Evolutionary conservation across 2,113 vertebrate species (phyloP), one percentile per base, ranked within the genome.

Genomic region (Addax nasomaculatus): DNA sequence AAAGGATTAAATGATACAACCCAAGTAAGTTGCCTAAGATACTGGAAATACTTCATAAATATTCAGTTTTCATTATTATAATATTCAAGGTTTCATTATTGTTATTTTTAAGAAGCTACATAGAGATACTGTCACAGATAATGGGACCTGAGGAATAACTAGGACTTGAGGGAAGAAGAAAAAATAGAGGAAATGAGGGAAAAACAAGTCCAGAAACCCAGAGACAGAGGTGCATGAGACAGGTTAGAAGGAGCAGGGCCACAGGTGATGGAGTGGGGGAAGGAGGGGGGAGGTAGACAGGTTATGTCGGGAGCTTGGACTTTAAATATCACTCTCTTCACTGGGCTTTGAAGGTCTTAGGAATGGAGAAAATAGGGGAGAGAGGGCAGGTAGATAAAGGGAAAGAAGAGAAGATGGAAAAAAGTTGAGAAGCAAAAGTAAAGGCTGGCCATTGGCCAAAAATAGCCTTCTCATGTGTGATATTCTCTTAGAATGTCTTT

Each of bases 401-500:
- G 64, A 64, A 85, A 47, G 17, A 80, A 92, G 58, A 17, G 8
- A 81, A 53, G 62, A 27, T 0, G 0, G 33, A 79, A 47, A 64
- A 73, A 96, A 98, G 98, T 83, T 98, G 98, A 99, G 99, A 99
- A 96, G 98, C 98, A 98, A 98, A 99, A 99, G 98, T 98, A 94
- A 99, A 99, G 98, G 98, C 98, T 99, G 98, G 98, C 99, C 98
- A 98, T 96, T 98, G 98, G 98, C 99, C 99, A 99, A 99, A 98
- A 97, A 98, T 92, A 98, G 99, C 99, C 99, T 99, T 99, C 98
- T 99, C 98, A 95, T 98, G 98, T 99, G 98, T 99, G 99, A 99
- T 99, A 98, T 93, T 99, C 99, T 99, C 98, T 99, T 99, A 99
- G 99, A 99, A 99, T 99, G 99, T 99, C 99, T 99, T 99, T 99